phyloP scores from a whole-genome alignment of 2,797 vertebrate genomes.

The Sparus aurata region DNA sequence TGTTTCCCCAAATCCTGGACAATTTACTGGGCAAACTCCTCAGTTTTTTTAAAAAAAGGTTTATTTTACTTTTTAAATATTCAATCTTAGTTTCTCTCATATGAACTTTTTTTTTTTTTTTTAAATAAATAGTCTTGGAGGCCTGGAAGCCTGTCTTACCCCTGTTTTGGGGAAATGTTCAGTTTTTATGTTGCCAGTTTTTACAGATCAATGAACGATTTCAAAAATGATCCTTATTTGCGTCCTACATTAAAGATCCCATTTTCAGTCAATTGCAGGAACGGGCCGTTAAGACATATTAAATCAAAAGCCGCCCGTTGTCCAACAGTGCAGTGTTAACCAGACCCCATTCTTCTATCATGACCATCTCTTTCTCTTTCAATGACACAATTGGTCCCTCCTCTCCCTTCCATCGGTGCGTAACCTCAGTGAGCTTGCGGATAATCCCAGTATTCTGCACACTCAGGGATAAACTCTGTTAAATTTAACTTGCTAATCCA shows the following conservation, averaged over 20 bases:
- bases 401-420: slow-evolving; percentile 52
- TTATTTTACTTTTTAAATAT: too few relatives aligned
- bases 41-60: too few relatives aligned
- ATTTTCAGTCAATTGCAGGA: background rate
- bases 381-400: slow-evolving; percentile 65
- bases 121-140: too few relatives aligned
- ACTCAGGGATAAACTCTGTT: slow-evolving; percentile 85
- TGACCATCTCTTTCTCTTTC: slow-evolving; percentile 3
- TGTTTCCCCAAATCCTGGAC: too few relatives aligned
- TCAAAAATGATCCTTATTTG: background rate
- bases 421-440: slow-evolving; percentile 74
- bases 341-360: background rate
- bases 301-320: background rate
- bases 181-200: background rate
- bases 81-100: background rate
- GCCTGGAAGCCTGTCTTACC: background rate
- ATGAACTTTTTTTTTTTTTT: background rate
- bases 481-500: slow-evolving; percentile 89
- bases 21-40: too few relatives aligned
- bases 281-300: background rate
- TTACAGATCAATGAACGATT: background rate
- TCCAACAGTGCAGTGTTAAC: slow-evolving; percentile 15
- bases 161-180: background rate
- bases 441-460: slow-evolving; percentile 86
- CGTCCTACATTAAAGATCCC: background rate